Evolutionary conservation across 2,888 invertebrate species (phyloP), one percentile per base, ranked within the genome.

Genomic region (Ypsolopha sequella): DNA sequence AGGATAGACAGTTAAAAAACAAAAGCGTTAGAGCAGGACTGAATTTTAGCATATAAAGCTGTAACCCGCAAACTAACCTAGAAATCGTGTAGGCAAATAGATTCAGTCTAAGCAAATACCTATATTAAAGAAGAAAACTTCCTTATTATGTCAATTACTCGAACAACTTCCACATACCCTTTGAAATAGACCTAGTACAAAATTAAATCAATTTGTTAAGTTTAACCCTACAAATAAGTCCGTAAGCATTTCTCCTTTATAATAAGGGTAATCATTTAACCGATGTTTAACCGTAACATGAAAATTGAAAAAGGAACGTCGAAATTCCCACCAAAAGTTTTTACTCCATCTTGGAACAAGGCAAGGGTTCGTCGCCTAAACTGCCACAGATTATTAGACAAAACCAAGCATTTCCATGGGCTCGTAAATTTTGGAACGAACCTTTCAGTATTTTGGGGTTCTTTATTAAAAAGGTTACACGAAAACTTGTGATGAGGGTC

Each of bases 361-460:
- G 24, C 24, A 24, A 24, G 13, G 8, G 13, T 46, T 36, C 35
- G n/a, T 35, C 9, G 35, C 7, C 11, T 34, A 36, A 36, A 47
- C 47, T 47, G 38, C 14, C 9, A 36, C 36, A 36, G 36, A 47
- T 46, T 46, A 47, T 66, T 64, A 68, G 66, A 66, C 73, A 76
- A 78, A 79, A 78, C 76, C 76, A 73, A 73, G 53, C 63, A 60
- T 60, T 60, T 62, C 66, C 69, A 70, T 70, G 61, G 70, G 60
- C 36, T 74, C 74, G 66, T 74, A 78, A 76, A 79, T 79, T 76
- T 71, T 64, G 62, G 62, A 57, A 71, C 60, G 60, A 65, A 65
- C 66, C 64, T 68, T 64, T 63, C 56, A 43, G 43, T 43, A 43
- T 43, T 47, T 47, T 58, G 65, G 60, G 53, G 56, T 64, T 71